These are phyloP conservation scores for Plutomurus gul DNA, from an alignment of 1,140 invertebrate genomes.

Conservation along the genomic window DNA sequence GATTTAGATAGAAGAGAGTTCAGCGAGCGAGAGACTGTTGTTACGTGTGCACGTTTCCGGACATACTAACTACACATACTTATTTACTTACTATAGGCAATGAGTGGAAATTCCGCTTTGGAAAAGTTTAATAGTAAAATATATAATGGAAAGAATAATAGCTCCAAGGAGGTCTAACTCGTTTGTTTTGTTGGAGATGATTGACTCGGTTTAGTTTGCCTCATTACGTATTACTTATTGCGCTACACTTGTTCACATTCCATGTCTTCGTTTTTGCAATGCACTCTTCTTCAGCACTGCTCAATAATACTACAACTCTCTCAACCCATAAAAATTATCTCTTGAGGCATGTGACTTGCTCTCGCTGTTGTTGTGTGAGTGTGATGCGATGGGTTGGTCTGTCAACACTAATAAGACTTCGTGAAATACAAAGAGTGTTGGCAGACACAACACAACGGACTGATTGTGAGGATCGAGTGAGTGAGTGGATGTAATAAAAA, in stretches of 20 bases:
- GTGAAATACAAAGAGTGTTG: too few relatives aligned
- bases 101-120: too few relatives aligned
- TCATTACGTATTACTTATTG: neutral
- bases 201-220: conserved; percentile 1
- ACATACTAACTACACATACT: too few relatives aligned
- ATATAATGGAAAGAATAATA: neutral
- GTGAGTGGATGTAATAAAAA: neutral
- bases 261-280: neutral
- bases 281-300: neutral
- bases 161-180: conserved; percentile 6
- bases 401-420: too few relatives aligned
- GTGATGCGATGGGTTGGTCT: neutral
- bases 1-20: conserved; percentile 10
- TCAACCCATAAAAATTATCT: neutral
- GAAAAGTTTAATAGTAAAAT: neutral
- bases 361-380: too few relatives aligned
- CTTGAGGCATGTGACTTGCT: neutral
- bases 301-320: neutral
- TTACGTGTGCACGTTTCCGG: too few relatives aligned
- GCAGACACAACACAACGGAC: too few relatives aligned
- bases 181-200: neutral
- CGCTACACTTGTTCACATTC: neutral
- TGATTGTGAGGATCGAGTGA: neutral
- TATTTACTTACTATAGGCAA: too few relatives aligned
- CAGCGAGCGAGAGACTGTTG: neutral